A percentile compares a stretch with the other conserved stretches of the same genome.
Conservation (phyloP, 1,140 invertebrate genomes). For the Samia ricini region DNA sequence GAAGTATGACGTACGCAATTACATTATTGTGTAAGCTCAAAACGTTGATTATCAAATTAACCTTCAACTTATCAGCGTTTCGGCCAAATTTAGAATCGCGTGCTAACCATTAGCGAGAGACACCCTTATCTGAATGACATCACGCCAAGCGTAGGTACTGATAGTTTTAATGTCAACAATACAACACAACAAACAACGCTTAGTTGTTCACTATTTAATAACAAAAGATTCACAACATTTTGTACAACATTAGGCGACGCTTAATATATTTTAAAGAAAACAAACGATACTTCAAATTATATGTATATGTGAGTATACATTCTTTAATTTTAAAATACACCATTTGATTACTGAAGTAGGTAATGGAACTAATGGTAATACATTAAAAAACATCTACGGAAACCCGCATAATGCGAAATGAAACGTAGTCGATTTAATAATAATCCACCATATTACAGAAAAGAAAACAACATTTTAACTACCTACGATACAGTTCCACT, state of each 20-base stretch:
- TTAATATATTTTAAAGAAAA: background rate
- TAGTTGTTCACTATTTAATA: background rate
- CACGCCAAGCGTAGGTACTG: constrained; percentile 9
- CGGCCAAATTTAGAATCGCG: constrained; percentile 39
- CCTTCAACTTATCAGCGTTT: constrained; percentile 54
- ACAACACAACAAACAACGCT: constrained; percentile 12
- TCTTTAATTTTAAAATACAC: no score
- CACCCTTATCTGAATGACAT: constrained; percentile 33
- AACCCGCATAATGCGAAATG: no score
- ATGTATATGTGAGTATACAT: no score
- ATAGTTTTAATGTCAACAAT: constrained; percentile 6
- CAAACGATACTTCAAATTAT: background rate
- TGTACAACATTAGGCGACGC: background rate
- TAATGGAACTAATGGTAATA: no score
- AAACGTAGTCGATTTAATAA: no score
- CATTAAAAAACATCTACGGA: no score
- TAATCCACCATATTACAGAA: no score
- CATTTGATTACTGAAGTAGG: no score
- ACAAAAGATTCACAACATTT: background rate
- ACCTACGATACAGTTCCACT: no score
- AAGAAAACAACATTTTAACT: no score
- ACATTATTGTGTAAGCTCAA: constrained; percentile 2
- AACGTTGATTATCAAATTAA: constrained; percentile 34
- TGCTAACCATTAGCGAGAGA: constrained; percentile 23
- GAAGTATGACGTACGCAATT: background rate